A percentile compares a stretch with the other conserved stretches of the same genome.
These are phyloP conservation scores for Eupithecia dodoneata DNA, from an alignment of 2,888 invertebrate species.

Conservation along the genomic window DNA sequence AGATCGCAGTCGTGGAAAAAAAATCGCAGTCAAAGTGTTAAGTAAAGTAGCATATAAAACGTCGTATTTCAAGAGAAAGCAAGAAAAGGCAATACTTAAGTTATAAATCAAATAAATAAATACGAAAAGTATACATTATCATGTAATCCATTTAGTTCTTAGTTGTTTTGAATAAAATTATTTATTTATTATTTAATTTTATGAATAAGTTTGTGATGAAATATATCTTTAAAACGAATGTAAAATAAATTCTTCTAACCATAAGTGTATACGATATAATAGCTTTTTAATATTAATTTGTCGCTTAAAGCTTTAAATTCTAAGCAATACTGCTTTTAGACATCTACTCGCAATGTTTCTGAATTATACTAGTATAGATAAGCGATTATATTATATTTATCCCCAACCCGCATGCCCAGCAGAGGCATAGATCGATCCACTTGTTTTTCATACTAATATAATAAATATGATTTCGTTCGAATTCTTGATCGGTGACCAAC, in stretches of 20 bases:
- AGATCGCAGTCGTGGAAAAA: too few species aligned
- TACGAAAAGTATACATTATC: not conserved
- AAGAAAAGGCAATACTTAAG: not conserved
- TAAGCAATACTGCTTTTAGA: slow-evolving; percentile 1
- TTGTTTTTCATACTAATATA: not conserved
- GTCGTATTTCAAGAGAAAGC: not conserved
- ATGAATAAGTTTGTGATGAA: not conserved
- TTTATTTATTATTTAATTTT: not conserved
- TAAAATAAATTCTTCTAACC: not conserved
- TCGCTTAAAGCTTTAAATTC: not conserved
- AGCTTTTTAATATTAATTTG: slow-evolving; percentile 1
- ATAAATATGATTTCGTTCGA: not conserved
- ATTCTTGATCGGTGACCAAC: not conserved
- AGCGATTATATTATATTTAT: too few species aligned
- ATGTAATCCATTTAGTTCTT: too few species aligned
- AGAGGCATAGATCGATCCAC: not conserved
- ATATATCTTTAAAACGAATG: not conserved
- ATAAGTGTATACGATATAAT: not conserved
- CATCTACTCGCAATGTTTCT: not conserved
- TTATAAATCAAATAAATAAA: not conserved
- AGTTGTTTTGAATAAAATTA: too few species aligned
- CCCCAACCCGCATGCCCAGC: too few species aligned
- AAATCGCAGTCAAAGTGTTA: too few species aligned
- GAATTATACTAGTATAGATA: not conserved
- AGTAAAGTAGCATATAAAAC: not conserved